Evolutionary conservation across 2,797 vertebrate genomes (phyloP), one percentile per base, ranked within the genome.

Genomic region (Gymnothorax javanicus): DNA sequence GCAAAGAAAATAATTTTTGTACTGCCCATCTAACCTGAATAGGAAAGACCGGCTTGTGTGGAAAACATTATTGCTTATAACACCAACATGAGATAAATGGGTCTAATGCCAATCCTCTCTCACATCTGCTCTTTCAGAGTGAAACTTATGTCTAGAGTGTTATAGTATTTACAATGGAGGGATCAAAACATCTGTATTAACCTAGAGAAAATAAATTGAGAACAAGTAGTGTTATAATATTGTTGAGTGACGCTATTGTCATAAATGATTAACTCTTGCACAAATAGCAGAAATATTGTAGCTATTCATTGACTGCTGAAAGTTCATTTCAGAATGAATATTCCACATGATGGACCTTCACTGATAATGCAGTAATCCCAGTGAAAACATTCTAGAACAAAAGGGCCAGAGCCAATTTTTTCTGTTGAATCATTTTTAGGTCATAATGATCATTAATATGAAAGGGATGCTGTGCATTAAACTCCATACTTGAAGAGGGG

Each of bases 1-100:
- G 88, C n/a, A 71, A 43, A 86, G 89, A 33, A 82, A 87, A 85
- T 85, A 84, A 83, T 83, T 89, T 90, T 88, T 85, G 17, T 25
- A 82, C 84, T 84, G 67, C 23, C 88, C 81, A 85, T 90, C 59
- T 86, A n/a, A 84, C 56, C 83, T 83, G 64, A 83, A 50, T 71
- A 84, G 50, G 69, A 52, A 84, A 83, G 69, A 83, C 52, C 50
- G 86, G 43, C 58, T 20, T n/a, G 15, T 17, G 17, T 11, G 58
- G 15, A 1, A 69, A 75, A 56, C 56, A 83, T 83, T 52, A 7
- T 7, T 64, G 23, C 13, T 82, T 71, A 73, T 83, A 52, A 73
- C 58, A 58, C 54, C 50, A 25, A 43, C 15, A 50, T 67, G 12
- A 82, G 62, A 86, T 82, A 86, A 86, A 82, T 67, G 77, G 33